Evolutionary conservation across 2,113 vertebrate species (phyloP).

Genomic region (Cacatua alba): DNA sequence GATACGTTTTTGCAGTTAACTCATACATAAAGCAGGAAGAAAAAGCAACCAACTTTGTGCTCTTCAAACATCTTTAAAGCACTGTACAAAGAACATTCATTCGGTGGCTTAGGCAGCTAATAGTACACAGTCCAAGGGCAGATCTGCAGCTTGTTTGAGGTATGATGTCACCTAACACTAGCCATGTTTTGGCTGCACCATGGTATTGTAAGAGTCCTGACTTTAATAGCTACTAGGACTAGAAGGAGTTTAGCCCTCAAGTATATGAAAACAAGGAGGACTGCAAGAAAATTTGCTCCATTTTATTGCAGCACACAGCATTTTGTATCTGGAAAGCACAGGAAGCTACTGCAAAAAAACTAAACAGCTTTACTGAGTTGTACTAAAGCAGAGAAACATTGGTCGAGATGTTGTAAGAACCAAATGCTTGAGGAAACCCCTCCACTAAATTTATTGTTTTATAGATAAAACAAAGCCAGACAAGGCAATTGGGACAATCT

Average conservation of each 20-base stretch:
- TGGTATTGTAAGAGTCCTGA: not conserved
- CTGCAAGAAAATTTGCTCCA: not conserved
- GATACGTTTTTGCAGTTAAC: not conserved
- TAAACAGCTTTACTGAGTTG: not conserved
- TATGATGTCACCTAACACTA: not conserved
- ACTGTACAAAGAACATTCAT: fast-evolving
- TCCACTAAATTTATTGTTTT: not conserved
- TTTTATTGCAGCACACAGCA: not conserved
- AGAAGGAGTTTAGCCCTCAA: not conserved
- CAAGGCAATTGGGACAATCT: not conserved
- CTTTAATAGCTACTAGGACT: not conserved
- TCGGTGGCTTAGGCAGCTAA: not conserved
- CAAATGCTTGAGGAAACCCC: not conserved
- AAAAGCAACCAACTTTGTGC: not conserved
- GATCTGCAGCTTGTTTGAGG: not conserved
- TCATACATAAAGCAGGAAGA: not conserved
- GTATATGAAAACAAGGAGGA: not conserved
- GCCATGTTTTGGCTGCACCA: not conserved
- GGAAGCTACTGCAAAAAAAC: not conserved
- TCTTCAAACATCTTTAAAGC: not conserved
- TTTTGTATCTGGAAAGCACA: not conserved
- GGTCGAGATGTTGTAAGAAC: not conserved
- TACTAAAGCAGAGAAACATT: not conserved
- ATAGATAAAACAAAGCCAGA: not conserved
- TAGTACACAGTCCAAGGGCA: not conserved